Percentiles rank a stretch among this genome's conserved stretches.
Conservation (phyloP, 2,888 invertebrate genomes). For the Drosophila flavopinicola region DNA sequence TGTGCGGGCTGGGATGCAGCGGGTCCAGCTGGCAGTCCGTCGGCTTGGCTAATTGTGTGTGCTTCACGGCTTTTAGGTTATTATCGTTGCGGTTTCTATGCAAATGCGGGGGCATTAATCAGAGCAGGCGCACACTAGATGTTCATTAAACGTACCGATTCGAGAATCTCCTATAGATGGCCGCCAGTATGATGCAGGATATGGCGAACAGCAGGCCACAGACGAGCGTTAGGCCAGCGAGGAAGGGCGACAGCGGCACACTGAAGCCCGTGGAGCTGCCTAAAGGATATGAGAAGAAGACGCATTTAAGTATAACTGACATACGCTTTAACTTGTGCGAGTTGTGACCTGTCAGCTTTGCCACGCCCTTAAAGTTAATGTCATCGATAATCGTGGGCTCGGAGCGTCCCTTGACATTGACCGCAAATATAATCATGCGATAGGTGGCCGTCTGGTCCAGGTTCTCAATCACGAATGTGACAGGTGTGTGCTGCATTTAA, state of each 20-base stretch:
- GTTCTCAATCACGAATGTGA: slow-evolving; percentile 85
- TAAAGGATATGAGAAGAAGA: slow-evolving; percentile 70
- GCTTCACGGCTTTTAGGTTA: slow-evolving; percentile 84
- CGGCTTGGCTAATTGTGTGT: slow-evolving; percentile 84
- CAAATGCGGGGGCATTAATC: slow-evolving; percentile 53
- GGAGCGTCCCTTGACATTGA: slow-evolving; percentile 94
- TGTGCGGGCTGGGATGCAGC: slow-evolving; percentile 81
- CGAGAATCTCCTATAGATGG: slow-evolving; percentile 88
- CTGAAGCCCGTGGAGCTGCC: slow-evolving; percentile 87
- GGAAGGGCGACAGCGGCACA: slow-evolving; percentile 90
- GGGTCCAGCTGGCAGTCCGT: slow-evolving; percentile 84
- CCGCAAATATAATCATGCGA: slow-evolving; percentile 92
- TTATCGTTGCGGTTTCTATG: slow-evolving; percentile 83
- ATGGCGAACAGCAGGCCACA: slow-evolving; percentile 91
- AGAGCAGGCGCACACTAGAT: slow-evolving; percentile 18
- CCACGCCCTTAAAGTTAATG: slow-evolving; percentile 93
- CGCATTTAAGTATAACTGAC: background rate
- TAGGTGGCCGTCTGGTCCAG: slow-evolving; percentile 90
- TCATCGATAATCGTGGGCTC: slow-evolving; percentile 93
- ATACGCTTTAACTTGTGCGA: background rate
- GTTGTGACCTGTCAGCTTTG: slow-evolving; percentile 92
- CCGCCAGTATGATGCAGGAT: slow-evolving; percentile 90
- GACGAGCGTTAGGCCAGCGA: slow-evolving; percentile 91
- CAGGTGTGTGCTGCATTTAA: slow-evolving; percentile 81
- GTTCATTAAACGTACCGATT: slow-evolving; percentile 84